These are phyloP conservation scores for Teleiodes luculella DNA, from an alignment of 2,888 invertebrate species.

Conservation along the genomic window DNA sequence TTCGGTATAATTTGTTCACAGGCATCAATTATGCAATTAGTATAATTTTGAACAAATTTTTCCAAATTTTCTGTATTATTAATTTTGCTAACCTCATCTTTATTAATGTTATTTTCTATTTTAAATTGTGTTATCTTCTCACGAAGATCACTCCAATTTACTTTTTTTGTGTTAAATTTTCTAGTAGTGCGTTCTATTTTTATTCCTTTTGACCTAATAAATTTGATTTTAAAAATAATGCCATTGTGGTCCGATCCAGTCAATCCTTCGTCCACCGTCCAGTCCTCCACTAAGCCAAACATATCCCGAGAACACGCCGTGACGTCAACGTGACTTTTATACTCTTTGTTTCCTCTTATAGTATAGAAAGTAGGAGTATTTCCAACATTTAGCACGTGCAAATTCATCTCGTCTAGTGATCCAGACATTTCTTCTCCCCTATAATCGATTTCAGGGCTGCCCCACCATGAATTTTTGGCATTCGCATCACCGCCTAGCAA, in stretches of 20 bases:
- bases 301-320: background rate
- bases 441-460: background rate
- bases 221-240: background rate
- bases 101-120: background rate
- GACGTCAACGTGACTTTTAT: background rate
- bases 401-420: background rate
- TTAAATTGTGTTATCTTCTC: background rate
- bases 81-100: no score
- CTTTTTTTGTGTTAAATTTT: background rate
- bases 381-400: background rate
- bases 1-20: background rate
- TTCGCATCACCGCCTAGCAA: no score
- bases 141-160: background rate
- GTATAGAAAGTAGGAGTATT: background rate
- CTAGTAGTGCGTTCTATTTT: background rate
- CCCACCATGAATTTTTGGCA: background rate
- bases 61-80: background rate
- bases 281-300: background rate
- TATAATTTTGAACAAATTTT: background rate
- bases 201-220: background rate
- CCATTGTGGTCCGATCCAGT: background rate
- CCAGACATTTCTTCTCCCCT: background rate
- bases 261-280: background rate
- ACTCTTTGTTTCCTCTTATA: background rate
- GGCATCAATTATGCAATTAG: background rate